These are phyloP conservation scores for Gerris lacustris DNA, from an alignment of 2,888 invertebrate genomes.

Conservation along the genomic window DNA sequence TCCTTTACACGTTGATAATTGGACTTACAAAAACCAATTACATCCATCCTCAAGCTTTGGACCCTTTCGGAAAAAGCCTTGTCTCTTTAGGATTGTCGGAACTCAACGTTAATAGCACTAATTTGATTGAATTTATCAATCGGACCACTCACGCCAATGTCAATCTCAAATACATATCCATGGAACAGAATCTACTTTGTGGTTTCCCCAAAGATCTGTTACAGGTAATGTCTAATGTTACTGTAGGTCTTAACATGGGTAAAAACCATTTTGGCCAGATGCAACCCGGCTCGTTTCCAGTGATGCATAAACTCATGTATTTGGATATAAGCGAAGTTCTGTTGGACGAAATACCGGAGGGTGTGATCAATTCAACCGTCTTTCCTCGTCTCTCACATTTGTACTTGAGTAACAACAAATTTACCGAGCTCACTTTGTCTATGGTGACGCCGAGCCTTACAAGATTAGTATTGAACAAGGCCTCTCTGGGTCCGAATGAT, in stretches of 20 bases:
- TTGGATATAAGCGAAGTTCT: slow-evolving; percentile 43
- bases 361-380: not conserved
- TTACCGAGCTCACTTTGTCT: not conserved
- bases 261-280: slow-evolving; percentile 47
- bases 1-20: slow-evolving; percentile 40
- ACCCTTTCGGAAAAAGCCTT: slow-evolving; percentile 38
- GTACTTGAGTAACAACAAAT: not conserved
- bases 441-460: not conserved
- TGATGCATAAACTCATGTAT: slow-evolving; percentile 43
- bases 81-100: slow-evolving; percentile 42
- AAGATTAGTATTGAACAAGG: not conserved
- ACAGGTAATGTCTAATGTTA: slow-evolving; percentile 41
- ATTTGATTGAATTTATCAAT: slow-evolving; percentile 39
- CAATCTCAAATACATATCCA: slow-evolving; percentile 42
- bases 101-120: slow-evolving; percentile 41
- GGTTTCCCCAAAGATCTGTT: slow-evolving; percentile 40
- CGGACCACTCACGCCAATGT: slow-evolving; percentile 37
- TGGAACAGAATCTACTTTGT: slow-evolving; percentile 42
- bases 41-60: slow-evolving; percentile 43
- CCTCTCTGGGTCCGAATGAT: not conserved
- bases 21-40: slow-evolving; percentile 44
- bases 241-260: slow-evolving; percentile 41
- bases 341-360: not conserved
- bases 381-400: not conserved
- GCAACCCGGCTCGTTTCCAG: slow-evolving; percentile 42